Base-by-base conservation (phyloP, 2,888 invertebrate species). In the Automeris io region DNA sequence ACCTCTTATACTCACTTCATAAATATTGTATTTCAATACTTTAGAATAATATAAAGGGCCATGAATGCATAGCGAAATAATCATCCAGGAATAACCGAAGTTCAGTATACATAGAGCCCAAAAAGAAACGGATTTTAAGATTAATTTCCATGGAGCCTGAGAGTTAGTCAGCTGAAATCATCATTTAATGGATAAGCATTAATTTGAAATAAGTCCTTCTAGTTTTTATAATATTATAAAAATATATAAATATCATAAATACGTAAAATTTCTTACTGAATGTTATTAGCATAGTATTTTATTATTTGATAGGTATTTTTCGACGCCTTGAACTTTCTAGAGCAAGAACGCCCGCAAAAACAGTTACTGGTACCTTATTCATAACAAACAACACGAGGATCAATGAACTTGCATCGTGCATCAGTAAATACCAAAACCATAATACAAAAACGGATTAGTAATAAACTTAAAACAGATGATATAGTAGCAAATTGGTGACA, bases 11-110 rank as follows among this genome's bases (percentile, higher is more conserved):
- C 76, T 67, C 47, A 86, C 85, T 40, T 61, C 62, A 39, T 80
- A 79, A 46, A 85, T 68, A 35, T 61, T 68, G 40, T 73, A 81
- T 33, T 57, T 49, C 16, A 64, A 54, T 7, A 81, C 67, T 40
- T 60, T 63, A 1, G 69, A 66, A 37, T 85, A 86, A 39, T 64
- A 86, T 7, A 83, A 49, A 2, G 85, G 81, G 12, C 83, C 83
- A 37, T 85, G 71, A 31, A 77, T 60, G 35, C 82, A 77, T 8
- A 86, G 18, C 1, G 83, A 59, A 38, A 77, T 75, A 12, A 85
- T 81, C 64, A 83, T 79, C 85, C 85, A 86, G n/a, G 81, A 60
- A 40, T 85, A 86, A 24, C 85, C 85, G 49, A 80, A 85, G 46
- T 85, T 83, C 22, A 86, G 55, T 26, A 68, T 63, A 35, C 83